These are phyloP conservation scores for Porites cylindrica DNA, from an alignment of 92 coral and sea anemone genomes.

Conservation along the genomic window DNA sequence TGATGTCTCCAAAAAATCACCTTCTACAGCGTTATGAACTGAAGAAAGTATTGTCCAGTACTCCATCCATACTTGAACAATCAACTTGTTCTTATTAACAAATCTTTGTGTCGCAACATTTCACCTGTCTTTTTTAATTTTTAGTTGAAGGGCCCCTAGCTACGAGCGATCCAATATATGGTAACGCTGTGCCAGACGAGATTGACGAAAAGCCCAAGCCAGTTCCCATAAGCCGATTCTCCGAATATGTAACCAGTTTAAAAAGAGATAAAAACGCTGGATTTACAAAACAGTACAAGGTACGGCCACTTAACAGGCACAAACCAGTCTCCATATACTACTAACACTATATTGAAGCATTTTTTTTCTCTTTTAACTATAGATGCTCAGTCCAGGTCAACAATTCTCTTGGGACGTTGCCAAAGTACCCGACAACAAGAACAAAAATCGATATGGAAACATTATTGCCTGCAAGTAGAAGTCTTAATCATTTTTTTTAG, in stretches of 20 bases:
- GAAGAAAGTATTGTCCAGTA: neutral
- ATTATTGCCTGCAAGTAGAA: slow-evolving; percentile 81
- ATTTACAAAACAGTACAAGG: slow-evolving; percentile 12
- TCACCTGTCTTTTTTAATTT: neutral
- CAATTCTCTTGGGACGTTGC: slow-evolving; percentile 71
- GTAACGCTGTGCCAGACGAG: neutral
- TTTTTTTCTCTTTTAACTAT: neutral
- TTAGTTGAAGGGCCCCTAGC: neutral
- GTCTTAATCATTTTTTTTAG: neutral
- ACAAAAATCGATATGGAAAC: slow-evolving; percentile 88
- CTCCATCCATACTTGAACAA: neutral
- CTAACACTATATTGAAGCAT: neutral
- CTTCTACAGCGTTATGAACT: too few relatives aligned
- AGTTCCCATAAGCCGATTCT: slow-evolving; percentile 57
- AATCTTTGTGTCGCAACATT: neutral
- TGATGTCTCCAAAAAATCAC: too few relatives aligned
- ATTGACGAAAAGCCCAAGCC: slow-evolving; percentile 61
- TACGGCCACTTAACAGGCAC: too few relatives aligned
- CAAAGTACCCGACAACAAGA: slow-evolving; percentile 66
- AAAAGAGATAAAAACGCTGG: slow-evolving; percentile 44
- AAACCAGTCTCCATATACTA: too few relatives aligned
- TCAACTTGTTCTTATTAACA: neutral
- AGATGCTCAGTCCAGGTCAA: slow-evolving; percentile 68
- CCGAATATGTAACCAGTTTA: slow-evolving; percentile 51
- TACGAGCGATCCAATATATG: slow-evolving; percentile 16